Percentiles rank a stretch among this genome's conserved stretches.
These are phyloP conservation scores for Champsocephalus gunnari DNA, from an alignment of 2,797 vertebrate species.

Conservation along the genomic window DNA sequence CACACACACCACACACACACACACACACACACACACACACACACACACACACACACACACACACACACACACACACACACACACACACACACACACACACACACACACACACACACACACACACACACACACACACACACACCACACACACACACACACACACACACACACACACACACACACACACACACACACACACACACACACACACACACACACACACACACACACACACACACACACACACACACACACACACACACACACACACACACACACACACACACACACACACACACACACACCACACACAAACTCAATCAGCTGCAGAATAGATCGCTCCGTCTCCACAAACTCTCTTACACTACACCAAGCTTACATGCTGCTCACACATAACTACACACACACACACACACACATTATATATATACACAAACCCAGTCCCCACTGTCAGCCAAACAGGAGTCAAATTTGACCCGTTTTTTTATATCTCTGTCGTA, in stretches of 20 bases:
- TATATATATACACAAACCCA: conserved; percentile 45
- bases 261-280: conserved; percentile 61
- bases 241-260: conserved; percentile 52
- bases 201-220: conserved; percentile 62
- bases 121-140: conserved; percentile 56
- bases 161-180: conserved; percentile 58
- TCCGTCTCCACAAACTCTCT: conserved; percentile 63
- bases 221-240: conserved; percentile 56
- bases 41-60: conserved; percentile 55
- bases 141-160: conserved; percentile 63
- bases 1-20: conserved; percentile 56
- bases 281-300: conserved; percentile 45
- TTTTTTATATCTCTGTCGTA: too few species aligned
- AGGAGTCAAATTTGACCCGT: conserved; percentile 35
- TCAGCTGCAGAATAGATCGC: conserved; percentile 68
- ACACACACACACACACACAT: conserved; percentile 40
- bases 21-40: conserved; percentile 54
- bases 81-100: conserved; percentile 59
- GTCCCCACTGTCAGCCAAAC: conserved; percentile 46
- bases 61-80: conserved; percentile 52
- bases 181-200: conserved; percentile 60
- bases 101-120: conserved; percentile 62
- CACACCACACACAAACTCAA: conserved; percentile 65
- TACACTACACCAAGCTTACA: conserved; percentile 39
- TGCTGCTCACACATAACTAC: conserved; percentile 37